phyloP scores from a whole-genome alignment of 2,113 vertebrate species.

The Geococcyx californianus region DNA sequence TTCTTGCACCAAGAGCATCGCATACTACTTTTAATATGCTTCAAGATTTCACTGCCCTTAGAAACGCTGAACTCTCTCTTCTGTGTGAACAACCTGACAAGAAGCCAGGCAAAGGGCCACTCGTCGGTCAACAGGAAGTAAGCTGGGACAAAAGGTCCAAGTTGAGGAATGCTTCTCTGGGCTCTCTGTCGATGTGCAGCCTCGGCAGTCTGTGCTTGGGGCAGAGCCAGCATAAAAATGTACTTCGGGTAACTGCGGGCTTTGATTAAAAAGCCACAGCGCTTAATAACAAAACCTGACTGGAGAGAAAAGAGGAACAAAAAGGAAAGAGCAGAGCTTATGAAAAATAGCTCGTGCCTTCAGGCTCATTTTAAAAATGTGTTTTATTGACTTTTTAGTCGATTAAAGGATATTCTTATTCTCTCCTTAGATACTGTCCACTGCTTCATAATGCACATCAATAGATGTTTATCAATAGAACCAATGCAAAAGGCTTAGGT shows the following conservation, averaged over 20 bases:
- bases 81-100: constrained; percentile 67
- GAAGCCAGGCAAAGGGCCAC: constrained; percentile 69
- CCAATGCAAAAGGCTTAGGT: background rate
- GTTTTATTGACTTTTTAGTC: constrained; percentile 47
- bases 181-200: constrained; percentile 76
- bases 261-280: constrained; percentile 64
- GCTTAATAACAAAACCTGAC: constrained; percentile 48
- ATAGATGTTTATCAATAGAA: background rate
- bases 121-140: constrained; percentile 83
- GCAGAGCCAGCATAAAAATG: constrained; percentile 69
- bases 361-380: constrained; percentile 27
- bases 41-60: constrained; percentile 37
- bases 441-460: background rate
- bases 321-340: background rate
- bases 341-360: constrained; percentile 4
- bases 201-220: constrained; percentile 73
- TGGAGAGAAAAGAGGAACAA: background rate
- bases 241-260: constrained; percentile 42
- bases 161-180: constrained; percentile 78
- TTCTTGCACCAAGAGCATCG: constrained; percentile 16
- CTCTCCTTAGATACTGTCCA: background rate
- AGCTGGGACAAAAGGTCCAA: constrained; percentile 84
- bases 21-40: constrained; percentile 55
- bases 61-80: constrained; percentile 64
- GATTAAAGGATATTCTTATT: constrained; percentile 49